Evolutionary conservation across 2,888 invertebrate genomes (phyloP).

Genomic region (Spodoptera picta): DNA sequence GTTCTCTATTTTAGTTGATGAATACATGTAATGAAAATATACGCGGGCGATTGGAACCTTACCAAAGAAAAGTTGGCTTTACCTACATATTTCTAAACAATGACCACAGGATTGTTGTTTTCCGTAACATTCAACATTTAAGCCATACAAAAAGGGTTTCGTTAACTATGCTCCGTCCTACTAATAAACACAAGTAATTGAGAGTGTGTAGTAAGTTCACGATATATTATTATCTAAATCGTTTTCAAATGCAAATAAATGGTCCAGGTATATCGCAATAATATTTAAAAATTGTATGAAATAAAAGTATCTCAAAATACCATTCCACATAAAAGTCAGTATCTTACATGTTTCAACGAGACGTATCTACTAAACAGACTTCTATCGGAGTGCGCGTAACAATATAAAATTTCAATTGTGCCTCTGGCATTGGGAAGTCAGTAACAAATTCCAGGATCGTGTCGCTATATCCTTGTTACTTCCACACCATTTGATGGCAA

Average conservation of each 20-base stretch:
- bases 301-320: slow-evolving; percentile 25
- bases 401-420: slow-evolving; percentile 70
- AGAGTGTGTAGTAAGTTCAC: slow-evolving; percentile 14
- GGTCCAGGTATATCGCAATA: slow-evolving; percentile 6
- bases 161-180: slow-evolving; percentile 49
- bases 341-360: slow-evolving; percentile 20
- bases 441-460: slow-evolving; percentile 78
- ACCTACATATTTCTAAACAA: slow-evolving; percentile 30
- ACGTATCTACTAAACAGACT: slow-evolving; percentile 17
- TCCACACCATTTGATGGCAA: slow-evolving; percentile 84
- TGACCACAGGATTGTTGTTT: slow-evolving; percentile 26
- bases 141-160: slow-evolving; percentile 48
- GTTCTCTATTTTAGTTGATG: not conserved
- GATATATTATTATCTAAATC: slow-evolving; percentile 12
- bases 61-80: slow-evolving; percentile 22
- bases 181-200: slow-evolving; percentile 52
- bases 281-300: slow-evolving; percentile 15
- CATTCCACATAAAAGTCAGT: slow-evolving; percentile 14
- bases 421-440: slow-evolving; percentile 70
- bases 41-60: slow-evolving; percentile 4
- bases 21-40: slow-evolving; percentile 2
- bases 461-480: slow-evolving; percentile 82
- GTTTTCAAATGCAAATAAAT: slow-evolving; percentile 41
- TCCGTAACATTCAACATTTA: slow-evolving; percentile 31
- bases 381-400: slow-evolving; percentile 27